Conservation (phyloP, 2,113 vertebrate genomes). For the Hypocryptadius cinnamomeus region DNA sequence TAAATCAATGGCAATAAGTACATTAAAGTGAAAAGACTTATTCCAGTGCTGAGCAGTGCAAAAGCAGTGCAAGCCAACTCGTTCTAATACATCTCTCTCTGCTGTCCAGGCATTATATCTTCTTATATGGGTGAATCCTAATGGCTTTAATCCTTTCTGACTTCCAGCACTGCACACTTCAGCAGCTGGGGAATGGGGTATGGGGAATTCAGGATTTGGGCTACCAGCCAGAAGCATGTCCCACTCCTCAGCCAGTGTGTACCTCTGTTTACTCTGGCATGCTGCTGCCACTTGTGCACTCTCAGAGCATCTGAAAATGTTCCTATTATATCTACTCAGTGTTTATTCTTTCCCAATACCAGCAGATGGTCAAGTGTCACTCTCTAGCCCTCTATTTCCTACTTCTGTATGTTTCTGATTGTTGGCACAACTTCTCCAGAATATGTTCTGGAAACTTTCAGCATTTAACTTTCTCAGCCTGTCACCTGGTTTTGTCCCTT, state of each 20-base stretch:
- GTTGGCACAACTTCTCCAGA: not conserved
- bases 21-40: conserved; percentile 2
- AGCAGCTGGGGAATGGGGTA: not conserved
- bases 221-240: not conserved
- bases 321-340: not conserved
- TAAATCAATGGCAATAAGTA: conserved; percentile 37
- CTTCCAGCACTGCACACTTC: not conserved
- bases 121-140: not conserved
- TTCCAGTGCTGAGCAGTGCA: not conserved
- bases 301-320: not conserved
- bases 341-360: not conserved
- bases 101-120: not conserved
- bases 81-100: not conserved
- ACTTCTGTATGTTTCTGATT: not conserved
- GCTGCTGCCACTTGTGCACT: not conserved
- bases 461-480: not conserved
- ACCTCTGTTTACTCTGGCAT: not conserved
- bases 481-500: conserved; percentile 22
- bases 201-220: not conserved
- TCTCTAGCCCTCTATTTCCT: not conserved
- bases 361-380: not conserved
- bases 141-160: not conserved
- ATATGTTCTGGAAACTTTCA: not conserved
- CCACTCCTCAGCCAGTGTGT: not conserved
- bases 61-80: not conserved